Evolutionary conservation across 92 coral and sea anemone species (phyloP), one percentile per base, ranked within the genome.

Genomic region (Montipora capitata): DNA sequence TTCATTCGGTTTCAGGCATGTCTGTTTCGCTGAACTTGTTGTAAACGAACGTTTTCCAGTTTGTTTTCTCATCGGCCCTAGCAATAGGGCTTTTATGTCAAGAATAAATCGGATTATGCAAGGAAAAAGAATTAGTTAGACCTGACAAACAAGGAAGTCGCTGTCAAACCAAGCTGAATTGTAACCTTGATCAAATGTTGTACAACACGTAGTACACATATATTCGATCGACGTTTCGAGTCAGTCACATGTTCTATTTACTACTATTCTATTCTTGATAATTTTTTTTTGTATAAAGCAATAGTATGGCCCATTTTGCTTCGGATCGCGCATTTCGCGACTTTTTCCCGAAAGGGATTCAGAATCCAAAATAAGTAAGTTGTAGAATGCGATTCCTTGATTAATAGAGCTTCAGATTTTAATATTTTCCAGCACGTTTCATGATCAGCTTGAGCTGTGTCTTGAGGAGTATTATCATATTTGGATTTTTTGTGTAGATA

Each of bases 11-110:
- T 45, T 45, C 51, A 48, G 1, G 35, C 85, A 68, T 51, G 77
- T 68, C 62, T 58, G 76, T 52, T 81, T 81, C 77, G 70, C 68
- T 39, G 35, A 81, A 54, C 68, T 51, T 81, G 67, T 68, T 38
- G 8, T 40, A 40, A 20, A 51, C 59, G 52, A 1, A 38, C 52
- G 11, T 62, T 54, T 69, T 12, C 77, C 51, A 14, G 66, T 67
- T 68, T 16, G 42, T 52, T 52, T 20, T 6, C 73, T 38, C 40
- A 39, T 6, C 8, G n/a, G 48, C 5, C 5, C 5, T 16, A 17
- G 59, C 4, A 68, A 48, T 13, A 81, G 35, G 39, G 66, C 6
- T 38, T 17, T 13, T 16, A n/a, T 81, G 48, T 51, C n/a, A 43
- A 68, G n/a, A 48, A 10, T 5, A 48, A 48, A 48, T 48, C 52